Evolutionary conservation across 1,140 invertebrate species (phyloP), one percentile per base, ranked within the genome.

Genomic region (Camponotus floridanus): DNA sequence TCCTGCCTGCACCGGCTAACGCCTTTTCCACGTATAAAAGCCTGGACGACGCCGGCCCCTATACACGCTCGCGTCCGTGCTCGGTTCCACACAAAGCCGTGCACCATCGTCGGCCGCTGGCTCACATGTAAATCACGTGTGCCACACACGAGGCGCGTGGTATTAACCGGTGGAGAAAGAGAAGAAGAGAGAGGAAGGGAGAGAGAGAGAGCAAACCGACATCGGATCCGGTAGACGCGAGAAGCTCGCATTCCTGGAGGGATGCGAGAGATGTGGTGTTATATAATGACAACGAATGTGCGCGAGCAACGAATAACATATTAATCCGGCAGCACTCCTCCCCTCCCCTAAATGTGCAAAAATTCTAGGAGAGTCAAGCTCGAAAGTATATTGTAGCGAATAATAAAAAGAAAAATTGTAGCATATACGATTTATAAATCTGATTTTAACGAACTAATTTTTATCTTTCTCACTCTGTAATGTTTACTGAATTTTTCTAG

Each of bases 61-160:
- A 39, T 59, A 39, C 18, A 36, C 48, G 33, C 48, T 55, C 65
- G 48, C 48, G 57, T 36, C 26, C 78, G 64, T 64, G 33, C 45
- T 64, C 64, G 26, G 64, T 48, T 26, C 33, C 65, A 76, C 81
- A 86, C 74, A 79, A 74, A 88, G 71, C 87, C 78, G 51, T 51
- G 76, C 86, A 76, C 76, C 88, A 87, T 71, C 83, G 87, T 68
- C 61, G 70, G 80, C 76, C 86, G 86, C 71, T 18, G 57, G 83
- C 86, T 91, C 86, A 88, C 89, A 90, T 91, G 89, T 91, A 91
- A 91, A 91, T 90, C 88, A 91, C 88, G 83, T 86, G 86, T 81
- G 86, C 88, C 88, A 89, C 88, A 89, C 88, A 89, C 88, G 88
- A 88, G 87, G 88, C 76, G 67, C 67, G 67, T 62, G 15, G 76